Base-by-base conservation (phyloP, 1,140 invertebrate genomes). In the Sinella curviseta region DNA sequence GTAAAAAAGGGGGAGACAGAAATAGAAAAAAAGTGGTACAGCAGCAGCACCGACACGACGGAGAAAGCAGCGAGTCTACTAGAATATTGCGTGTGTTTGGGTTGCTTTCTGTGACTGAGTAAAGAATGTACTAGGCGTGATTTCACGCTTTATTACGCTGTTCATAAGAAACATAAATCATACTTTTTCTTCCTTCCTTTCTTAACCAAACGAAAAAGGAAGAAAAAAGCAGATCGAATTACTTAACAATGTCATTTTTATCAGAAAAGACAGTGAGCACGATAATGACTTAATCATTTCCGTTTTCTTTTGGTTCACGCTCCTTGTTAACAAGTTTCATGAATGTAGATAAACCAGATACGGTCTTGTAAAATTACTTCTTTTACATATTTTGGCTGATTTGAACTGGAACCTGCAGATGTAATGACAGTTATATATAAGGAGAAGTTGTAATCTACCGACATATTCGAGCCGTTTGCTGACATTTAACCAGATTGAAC, bases 71-170 rank as follows among this genome's bases (percentile, higher is more conserved):
- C 24, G 57, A 65, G 57, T 26, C 16, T 12, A 65, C 57, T 65
- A 26, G 57, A 65, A 65, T 65, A 20, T 12, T 48, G 39, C 39
- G 39, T 20, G 8, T 8, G 39, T 48, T 48, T 48, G 39, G 20
- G 39, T 12, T 20, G 20, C 39, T 48, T 48, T 48, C 39, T 48
- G 39, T 48, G 39, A 48, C 39, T 48, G 39, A n/a, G 39, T 14
- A 60, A 17, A 17, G 55, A 12, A 60, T 70, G 65, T 70, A 70
- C 31, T 12, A 33, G 31, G 26, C 4, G 65, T 70, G 65, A 70
- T 70, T 70, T 70, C 65, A 70, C 65, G 65, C 28, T 24, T 70
- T 70, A 70, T 70, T 70, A 70, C 65, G 12, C 65, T 70, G 26
- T 33, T 70, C 65, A 33, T 70, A 24, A 12, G 65, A 31, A 70